Conservation (phyloP, 2,797 vertebrate species). For the Paramormyrops hopkinsi region DNA sequence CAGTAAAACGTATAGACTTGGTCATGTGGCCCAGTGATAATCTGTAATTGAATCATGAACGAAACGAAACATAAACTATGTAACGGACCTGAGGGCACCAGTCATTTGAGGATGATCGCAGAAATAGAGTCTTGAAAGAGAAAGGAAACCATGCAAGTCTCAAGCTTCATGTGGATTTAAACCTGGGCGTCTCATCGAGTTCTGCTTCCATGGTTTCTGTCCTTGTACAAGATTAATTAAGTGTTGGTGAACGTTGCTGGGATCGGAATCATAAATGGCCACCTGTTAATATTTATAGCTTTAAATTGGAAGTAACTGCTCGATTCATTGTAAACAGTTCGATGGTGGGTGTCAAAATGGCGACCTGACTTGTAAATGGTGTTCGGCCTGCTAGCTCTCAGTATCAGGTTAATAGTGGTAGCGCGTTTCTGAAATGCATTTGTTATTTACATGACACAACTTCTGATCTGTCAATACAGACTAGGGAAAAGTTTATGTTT, state of each 20-base stretch:
- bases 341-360: not conserved
- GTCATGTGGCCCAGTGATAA: not conserved
- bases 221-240: not conserved
- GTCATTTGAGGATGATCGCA: not conserved
- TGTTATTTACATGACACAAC: not conserved
- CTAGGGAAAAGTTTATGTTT: not conserved
- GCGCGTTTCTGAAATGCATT: not conserved
- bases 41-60: not conserved
- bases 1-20: not conserved
- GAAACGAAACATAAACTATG: not conserved
- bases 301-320: not conserved
- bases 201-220: not conserved
- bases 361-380: not conserved
- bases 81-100: not conserved
- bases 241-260: not conserved
- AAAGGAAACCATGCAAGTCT: not conserved
- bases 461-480: not conserved
- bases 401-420: not conserved
- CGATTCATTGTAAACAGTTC: not conserved
- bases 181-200: not conserved
- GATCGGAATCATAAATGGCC: not conserved
- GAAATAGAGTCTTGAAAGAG: not conserved
- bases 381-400: not conserved
- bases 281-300: not conserved
- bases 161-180: not conserved